Conservation (phyloP, 1,140 invertebrate species). For the Coelopa frigida region DNA sequence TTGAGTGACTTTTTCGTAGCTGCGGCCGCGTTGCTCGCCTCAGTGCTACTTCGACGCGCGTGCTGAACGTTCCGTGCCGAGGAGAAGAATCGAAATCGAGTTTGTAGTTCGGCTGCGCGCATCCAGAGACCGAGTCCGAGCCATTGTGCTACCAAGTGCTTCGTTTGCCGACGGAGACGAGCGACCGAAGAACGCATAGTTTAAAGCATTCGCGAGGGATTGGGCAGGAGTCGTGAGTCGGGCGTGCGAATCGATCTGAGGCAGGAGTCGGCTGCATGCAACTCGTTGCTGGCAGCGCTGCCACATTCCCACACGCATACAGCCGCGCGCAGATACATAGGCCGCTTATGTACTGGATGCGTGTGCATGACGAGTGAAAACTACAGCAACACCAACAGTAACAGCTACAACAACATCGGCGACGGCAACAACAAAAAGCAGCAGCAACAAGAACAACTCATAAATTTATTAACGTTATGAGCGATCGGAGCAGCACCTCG, state of each 20-base stretch:
- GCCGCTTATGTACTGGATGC: too few species aligned
- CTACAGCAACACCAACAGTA: slow-evolving; percentile 4
- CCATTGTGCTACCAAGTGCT: too few species aligned
- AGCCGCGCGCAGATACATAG: too few species aligned
- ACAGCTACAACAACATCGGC: slow-evolving; percentile 2
- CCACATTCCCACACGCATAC: too few species aligned
- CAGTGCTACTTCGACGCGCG: slow-evolving; percentile 43
- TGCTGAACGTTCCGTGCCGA: slow-evolving; percentile 41
- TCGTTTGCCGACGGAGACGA: too few species aligned
- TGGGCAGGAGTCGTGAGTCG: too few species aligned
- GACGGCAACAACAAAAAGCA: slow-evolving; percentile 3
- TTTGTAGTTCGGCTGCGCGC: not conserved
- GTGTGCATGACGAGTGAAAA: not conserved
- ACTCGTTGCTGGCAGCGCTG: too few species aligned
- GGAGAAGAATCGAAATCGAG: too few species aligned
- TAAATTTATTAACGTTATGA: slow-evolving; percentile 10
- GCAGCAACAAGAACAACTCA: slow-evolving; percentile 1
- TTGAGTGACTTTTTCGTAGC: slow-evolving; percentile 18
- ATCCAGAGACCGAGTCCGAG: not conserved
- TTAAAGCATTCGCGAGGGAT: too few species aligned
- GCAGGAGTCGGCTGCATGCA: too few species aligned
- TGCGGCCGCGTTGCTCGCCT: slow-evolving; percentile 16
- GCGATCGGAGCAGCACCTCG: slow-evolving; percentile 10
- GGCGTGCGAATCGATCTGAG: too few species aligned
- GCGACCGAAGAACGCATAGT: too few species aligned